Evolutionary conservation across 2,888 invertebrate genomes (phyloP).

Genomic region (Argyresthia albistria): DNA sequence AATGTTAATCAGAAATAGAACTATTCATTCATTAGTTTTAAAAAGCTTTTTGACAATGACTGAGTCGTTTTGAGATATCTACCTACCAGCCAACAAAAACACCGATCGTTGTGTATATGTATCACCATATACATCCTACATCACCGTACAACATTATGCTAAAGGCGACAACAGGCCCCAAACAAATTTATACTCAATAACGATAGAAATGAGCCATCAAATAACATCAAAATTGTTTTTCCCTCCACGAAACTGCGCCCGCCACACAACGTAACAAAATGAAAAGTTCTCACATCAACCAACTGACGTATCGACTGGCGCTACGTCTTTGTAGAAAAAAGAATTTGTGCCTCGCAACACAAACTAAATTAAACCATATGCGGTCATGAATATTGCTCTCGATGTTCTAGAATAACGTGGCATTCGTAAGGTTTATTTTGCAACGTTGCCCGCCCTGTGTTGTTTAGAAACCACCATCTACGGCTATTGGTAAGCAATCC

Average conservation of each 20-base stretch:
- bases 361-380: slow-evolving; percentile 45
- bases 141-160: no score
- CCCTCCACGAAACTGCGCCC: slow-evolving; percentile 28
- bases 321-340: slow-evolving; percentile 51
- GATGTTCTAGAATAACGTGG: not conserved
- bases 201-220: slow-evolving; percentile 57
- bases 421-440: slow-evolving; percentile 29
- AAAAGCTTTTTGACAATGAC: no score
- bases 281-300: slow-evolving; percentile 65
- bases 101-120: no score
- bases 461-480: slow-evolving; percentile 43
- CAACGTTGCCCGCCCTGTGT: slow-evolving; percentile 31
- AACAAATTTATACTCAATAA: slow-evolving; percentile 9
- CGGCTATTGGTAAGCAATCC: slow-evolving; percentile 54
- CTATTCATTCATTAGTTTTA: no score
- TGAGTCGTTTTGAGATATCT: no score
- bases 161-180: no score
- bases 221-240: slow-evolving; percentile 60
- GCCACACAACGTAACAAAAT: slow-evolving; percentile 49
- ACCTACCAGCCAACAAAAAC: no score
- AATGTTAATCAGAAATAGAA: no score
- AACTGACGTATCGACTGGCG: slow-evolving; percentile 65
- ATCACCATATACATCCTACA: no score
- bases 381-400: slow-evolving; percentile 19
- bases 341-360: slow-evolving; percentile 23